Base-by-base conservation (phyloP, 1,140 invertebrate genomes). In the Penaeus vannamei region DNA sequence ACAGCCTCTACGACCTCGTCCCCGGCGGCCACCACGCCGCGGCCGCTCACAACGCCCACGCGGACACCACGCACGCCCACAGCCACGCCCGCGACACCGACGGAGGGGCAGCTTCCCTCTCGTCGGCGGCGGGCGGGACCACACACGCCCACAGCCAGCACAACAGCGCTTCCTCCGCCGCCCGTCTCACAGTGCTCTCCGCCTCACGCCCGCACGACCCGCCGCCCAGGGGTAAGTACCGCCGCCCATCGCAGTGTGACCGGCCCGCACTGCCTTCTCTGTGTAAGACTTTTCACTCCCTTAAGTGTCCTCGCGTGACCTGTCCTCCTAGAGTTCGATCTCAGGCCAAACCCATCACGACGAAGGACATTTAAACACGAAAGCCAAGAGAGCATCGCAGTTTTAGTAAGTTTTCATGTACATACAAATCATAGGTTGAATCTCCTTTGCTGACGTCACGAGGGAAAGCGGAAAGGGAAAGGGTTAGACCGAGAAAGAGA, bases 181-280 rank as follows among this genome's bases (percentile, higher is more conserved):
- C 87, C 87, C 87, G 87, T 53, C 87, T 89, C 42, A 89, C 87
- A 69, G 82, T 89, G 66, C 87, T 89, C 82, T 89, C 87, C 61
- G 83, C 87, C 61, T 77, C 87, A 23, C 69, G 82, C 59, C 82
- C 69, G 19, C 87, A 89, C 61, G 87, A 89, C 59, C 72, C 80
- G 20, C 60, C 87, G 17, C 66, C 86, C 80, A 89, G 87, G 84
- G 87, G 87, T 89, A 85, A 89, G 29, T 32, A 26, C 22, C 0
- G 7, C 76, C 32, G 46, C 46, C 53, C 53, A 17, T 12, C 42
- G 10, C 53, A 53, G 53, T 17, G 53, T 53, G 5, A 5, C 17
- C 17, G 53, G 0, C 0, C 12, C 53, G 14, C 53, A 1, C 53
- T 53, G 12, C 53, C 14, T 53, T 10, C 53, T 53, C 53, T 53